Base-by-base conservation (phyloP, 2,888 invertebrate species). In the Furcula furcula region DNA sequence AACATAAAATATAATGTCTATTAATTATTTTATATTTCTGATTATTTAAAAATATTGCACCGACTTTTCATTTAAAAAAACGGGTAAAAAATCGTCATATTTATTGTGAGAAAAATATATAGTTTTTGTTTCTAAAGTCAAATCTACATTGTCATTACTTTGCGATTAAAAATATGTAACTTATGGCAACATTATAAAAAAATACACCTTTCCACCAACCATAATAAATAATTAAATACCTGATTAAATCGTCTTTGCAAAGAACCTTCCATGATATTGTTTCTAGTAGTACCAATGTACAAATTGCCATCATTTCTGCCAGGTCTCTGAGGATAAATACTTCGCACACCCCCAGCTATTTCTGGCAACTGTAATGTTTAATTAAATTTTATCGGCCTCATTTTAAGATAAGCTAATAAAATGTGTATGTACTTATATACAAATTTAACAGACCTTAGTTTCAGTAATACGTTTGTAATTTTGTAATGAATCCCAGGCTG, bases 401-500 rank as follows among this genome's bases (percentile, higher is more conserved):
- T 10, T 10, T 10, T 10, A 21, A 5, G 4, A 21, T 10, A 21
- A 9, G 7, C 2, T 20, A 10, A 21, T 1, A 2, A 21, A 21
- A 2, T 10, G 4, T 21, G 2, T 10, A 5, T 4, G 1, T 4
- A 21, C 10, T 16, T 16, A 21, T 0, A 21, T 6, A 2, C 1
- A 10, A 10, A 21, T 6, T 10, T 0, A 2, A 23, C 32, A 33
- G 51, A 96, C 96, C 91, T 96, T 97, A 0, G 95, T 95, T 64
- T 96, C 96, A 0, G 96, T 95, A 55, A 97, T 95, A 66, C 94
- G 92, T 76, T 95, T 96, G 73, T 97, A 97, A 70, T 96, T 96
- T 70, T 96, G 96, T 41, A 95, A 78, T 0, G 96, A 94, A 69
- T 97, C 97, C 98, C 97, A 98, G 0, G 97, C 97, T 0, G 95